Conservation (phyloP, 2,888 invertebrate species). For the Metacarcinus magister region DNA sequence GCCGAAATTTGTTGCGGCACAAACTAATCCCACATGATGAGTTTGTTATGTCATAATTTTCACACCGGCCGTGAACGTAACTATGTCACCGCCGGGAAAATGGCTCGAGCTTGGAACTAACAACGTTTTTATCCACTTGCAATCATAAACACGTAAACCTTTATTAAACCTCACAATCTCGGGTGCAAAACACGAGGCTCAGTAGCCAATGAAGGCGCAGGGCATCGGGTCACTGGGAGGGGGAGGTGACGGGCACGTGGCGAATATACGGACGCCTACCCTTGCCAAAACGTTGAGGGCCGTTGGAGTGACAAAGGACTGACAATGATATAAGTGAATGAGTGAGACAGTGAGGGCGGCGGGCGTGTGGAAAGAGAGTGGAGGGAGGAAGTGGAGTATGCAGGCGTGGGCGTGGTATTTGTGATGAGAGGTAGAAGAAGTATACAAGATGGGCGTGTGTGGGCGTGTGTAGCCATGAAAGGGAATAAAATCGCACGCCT, state of each 20-base stretch:
- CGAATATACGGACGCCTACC: constrained; percentile 16
- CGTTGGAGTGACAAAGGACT: constrained; percentile 55
- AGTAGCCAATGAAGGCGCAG: neutral
- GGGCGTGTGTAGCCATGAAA: neutral
- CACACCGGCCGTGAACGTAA: constrained; percentile 19
- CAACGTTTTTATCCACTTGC: neutral
- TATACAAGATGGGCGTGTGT: neutral
- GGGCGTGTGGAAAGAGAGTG: constrained; percentile 48
- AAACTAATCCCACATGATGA: constrained; percentile 22
- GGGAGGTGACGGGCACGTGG: constrained; percentile 29
- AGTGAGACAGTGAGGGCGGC: constrained; percentile 3
- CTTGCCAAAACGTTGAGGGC: constrained; percentile 50
- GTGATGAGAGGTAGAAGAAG: constrained; percentile 31
- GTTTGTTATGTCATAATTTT: constrained; percentile 51
- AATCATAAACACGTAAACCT: constrained; percentile 36
- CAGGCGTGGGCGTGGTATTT: neutral
- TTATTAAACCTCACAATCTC: constrained; percentile 28
- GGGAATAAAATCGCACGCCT: neutral
- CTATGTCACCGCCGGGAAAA: neutral
- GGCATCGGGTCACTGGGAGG: constrained; percentile 34
- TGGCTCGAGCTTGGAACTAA: neutral
- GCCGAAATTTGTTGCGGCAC: constrained; percentile 2
- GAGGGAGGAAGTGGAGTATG: neutral
- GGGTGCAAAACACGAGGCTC: neutral
- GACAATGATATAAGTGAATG: constrained; percentile 62